Evolutionary conservation across 1,140 invertebrate genomes (phyloP).

Genomic region (Ectropis grisescens): DNA sequence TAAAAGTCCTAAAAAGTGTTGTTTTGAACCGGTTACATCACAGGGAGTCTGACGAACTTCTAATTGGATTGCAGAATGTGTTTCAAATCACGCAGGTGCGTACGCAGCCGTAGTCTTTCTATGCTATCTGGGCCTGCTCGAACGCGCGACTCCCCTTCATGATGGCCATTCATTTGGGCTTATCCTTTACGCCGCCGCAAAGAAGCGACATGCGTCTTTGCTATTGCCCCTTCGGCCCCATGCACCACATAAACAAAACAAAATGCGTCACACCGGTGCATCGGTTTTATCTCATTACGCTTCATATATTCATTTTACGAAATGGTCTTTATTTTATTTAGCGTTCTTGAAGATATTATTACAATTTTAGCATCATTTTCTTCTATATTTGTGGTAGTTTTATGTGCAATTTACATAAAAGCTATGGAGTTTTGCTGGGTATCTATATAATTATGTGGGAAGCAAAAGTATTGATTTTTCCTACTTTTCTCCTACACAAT

Average conservation of each 20-base stretch:
- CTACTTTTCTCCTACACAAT: slow-evolving; percentile 25
- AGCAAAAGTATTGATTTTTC: slow-evolving; percentile 61
- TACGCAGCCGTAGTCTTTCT: slow-evolving; percentile 88
- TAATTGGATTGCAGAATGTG: slow-evolving; percentile 63
- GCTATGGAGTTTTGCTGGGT: too few species aligned
- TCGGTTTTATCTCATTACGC: too few species aligned
- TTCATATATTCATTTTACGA: too few species aligned
- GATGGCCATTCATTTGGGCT: slow-evolving; percentile 69
- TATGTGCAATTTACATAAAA: too few species aligned
- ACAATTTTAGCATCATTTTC: too few species aligned
- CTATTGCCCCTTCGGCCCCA: slow-evolving; percentile 40
- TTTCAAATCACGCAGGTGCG: slow-evolving; percentile 87
- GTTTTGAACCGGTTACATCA: slow-evolving; percentile 64
- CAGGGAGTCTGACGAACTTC: slow-evolving; percentile 43
- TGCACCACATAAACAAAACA: slow-evolving; percentile 52
- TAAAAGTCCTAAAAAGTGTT: slow-evolving; percentile 57
- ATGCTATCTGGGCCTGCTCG: slow-evolving; percentile 87
- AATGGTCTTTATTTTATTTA: too few species aligned
- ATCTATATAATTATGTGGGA: slow-evolving; percentile 17
- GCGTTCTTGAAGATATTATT: too few species aligned
- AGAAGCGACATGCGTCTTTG: slow-evolving; percentile 61
- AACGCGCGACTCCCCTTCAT: slow-evolving; percentile 66
- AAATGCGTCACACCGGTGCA: slow-evolving; percentile 30
- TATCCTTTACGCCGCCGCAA: slow-evolving; percentile 69
- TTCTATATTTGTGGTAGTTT: too few species aligned